A percentile compares a stretch with the other conserved stretches of the same genome.
phyloP scores from a whole-genome alignment of 2,888 invertebrate genomes.

The Meghimatium bilineatum region DNA sequence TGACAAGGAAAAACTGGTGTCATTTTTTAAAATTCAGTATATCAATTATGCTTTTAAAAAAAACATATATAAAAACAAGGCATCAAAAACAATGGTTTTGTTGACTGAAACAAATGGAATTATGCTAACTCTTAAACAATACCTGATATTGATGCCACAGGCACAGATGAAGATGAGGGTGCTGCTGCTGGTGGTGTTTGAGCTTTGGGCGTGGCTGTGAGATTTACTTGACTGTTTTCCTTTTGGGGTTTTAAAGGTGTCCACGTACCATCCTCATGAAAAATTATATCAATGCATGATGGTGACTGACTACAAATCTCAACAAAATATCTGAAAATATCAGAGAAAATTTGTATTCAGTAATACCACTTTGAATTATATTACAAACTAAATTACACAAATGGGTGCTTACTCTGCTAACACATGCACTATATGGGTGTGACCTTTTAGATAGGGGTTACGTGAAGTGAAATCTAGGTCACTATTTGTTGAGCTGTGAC shows the following conservation, averaged over 20 bases:
- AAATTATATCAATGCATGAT: constrained; percentile 76
- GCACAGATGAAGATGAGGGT: constrained; percentile 25
- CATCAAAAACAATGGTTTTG: no score
- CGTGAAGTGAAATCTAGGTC: no score
- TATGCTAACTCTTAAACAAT: neutral
- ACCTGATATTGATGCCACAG: constrained; percentile 12
- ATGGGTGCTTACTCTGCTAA: no score
- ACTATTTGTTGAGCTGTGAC: no score
- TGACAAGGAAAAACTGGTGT: no score
- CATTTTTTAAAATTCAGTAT: no score
- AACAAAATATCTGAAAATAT: constrained; percentile 74
- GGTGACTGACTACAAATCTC: constrained; percentile 75
- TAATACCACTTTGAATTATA: neutral
- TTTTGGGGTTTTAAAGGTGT: constrained; percentile 69
- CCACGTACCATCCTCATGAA: constrained; percentile 78
- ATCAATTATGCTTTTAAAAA: no score
- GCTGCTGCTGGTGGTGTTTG: constrained; percentile 22
- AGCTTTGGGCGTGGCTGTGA: constrained; percentile 41
- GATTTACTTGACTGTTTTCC: constrained; percentile 65
- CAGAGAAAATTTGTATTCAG: neutral
- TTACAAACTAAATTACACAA: no score
- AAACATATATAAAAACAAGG: no score
- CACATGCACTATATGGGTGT: no score
- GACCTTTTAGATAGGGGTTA: no score
- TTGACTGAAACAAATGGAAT: neutral